phyloP scores from a whole-genome alignment of 2,797 vertebrate species.

The Ibycter americanus region DNA sequence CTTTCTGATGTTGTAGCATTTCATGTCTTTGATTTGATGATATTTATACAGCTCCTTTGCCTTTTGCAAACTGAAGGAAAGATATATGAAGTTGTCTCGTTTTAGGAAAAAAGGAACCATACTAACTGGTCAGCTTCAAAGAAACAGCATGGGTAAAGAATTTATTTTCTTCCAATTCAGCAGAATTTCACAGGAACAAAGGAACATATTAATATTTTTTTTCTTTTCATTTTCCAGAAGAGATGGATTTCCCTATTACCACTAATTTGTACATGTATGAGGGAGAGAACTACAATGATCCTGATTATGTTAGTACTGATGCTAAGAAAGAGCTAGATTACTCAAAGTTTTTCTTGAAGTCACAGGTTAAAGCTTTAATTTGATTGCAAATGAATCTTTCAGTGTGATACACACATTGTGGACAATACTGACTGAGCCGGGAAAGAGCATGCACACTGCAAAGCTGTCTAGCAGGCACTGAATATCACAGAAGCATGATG shows the following conservation, averaged over 20 bases:
- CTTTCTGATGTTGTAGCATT: neutral
- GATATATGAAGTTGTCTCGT: neutral
- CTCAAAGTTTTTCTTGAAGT: neutral
- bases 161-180: neutral
- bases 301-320: neutral
- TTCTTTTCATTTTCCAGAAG: neutral
- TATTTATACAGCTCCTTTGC: neutral
- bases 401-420: neutral
- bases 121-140: neutral
- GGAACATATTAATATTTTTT: neutral
- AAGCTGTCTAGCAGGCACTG: neutral
- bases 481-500: neutral
- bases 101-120: neutral
- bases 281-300: neutral
- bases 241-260: neutral
- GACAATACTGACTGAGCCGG: neutral
- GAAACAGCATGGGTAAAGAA: neutral
- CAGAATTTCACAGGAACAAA: conserved; percentile 11
- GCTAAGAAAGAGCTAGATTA: neutral
- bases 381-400: neutral
- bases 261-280: neutral
- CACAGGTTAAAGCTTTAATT: neutral
- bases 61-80: neutral
- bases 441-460: neutral
- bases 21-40: neutral